Evolutionary conservation across 92 coral and sea anemone species (phyloP).

Genomic region (Heteractis magnifica): DNA sequence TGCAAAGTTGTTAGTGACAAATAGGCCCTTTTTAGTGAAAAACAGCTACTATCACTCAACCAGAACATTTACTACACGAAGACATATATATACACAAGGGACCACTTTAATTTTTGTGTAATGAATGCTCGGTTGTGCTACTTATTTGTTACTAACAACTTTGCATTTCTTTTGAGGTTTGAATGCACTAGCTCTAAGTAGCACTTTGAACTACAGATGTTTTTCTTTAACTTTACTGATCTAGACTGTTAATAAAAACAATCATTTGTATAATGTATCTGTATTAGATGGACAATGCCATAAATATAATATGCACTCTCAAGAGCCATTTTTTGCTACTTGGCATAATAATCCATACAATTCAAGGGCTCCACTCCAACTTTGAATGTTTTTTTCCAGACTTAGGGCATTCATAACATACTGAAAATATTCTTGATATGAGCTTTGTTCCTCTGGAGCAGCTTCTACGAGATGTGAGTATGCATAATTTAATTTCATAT

Average conservation of each 20-base stretch:
- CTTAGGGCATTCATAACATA: conserved; percentile 17
- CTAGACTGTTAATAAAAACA: background rate
- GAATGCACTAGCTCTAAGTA: background rate
- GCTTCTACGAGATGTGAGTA: conserved; percentile 10
- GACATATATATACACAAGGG: too few species aligned
- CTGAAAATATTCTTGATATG: conserved; percentile 40
- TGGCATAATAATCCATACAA: background rate
- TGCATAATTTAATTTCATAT: conserved; percentile 25
- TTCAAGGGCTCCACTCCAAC: conserved; percentile 4
- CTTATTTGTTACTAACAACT: too few species aligned
- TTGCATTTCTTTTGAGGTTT: too few species aligned
- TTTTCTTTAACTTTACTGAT: background rate
- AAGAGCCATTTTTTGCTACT: background rate
- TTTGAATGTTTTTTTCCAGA: background rate
- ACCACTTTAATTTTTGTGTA: too few species aligned
- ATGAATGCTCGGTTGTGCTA: too few species aligned
- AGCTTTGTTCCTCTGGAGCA: conserved; percentile 33
- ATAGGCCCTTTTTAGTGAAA: too few species aligned
- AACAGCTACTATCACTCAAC: too few species aligned
- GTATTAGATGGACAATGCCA: background rate
- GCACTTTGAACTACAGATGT: background rate
- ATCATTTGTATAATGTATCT: background rate
- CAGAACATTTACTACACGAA: too few species aligned
- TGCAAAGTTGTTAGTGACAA: too few species aligned
- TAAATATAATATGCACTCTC: background rate